Conservation (phyloP, 2,113 vertebrate genomes). For the Rhodinocichla rosea region DNA sequence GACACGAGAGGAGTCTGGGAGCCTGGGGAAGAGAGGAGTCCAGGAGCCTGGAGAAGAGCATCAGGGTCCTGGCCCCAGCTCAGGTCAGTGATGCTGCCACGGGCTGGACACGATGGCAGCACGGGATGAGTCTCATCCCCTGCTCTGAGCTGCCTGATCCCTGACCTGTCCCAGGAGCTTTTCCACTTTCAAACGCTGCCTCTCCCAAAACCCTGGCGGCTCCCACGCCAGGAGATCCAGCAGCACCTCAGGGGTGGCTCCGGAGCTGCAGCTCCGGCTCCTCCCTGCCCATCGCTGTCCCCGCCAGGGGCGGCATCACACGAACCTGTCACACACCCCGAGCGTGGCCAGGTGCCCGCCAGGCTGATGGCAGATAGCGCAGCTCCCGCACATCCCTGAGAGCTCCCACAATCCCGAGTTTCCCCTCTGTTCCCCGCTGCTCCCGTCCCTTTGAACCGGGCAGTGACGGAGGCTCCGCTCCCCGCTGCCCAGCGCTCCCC, state of each 20-base stretch:
- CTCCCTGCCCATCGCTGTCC: background rate
- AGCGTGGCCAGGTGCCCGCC: background rate
- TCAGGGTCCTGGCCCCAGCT: background rate
- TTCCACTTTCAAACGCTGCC: background rate
- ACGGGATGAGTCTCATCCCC: background rate
- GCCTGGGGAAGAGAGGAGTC: too few relatives aligned
- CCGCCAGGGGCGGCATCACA: background rate
- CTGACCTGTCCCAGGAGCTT: background rate
- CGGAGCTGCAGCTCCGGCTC: background rate
- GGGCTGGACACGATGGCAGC: fast-evolving
- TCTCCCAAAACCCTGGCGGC: fast-evolving
- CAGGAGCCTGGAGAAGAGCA: background rate
- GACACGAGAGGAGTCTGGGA: too few relatives aligned
- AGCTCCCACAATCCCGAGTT: too few relatives aligned
- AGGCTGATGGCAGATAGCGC: background rate
- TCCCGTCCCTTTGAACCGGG: slow-evolving; percentile 32
- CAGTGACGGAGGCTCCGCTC: background rate
- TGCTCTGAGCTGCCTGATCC: background rate
- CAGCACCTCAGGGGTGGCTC: background rate
- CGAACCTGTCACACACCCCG: background rate
- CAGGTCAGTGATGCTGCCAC: fast-evolving
- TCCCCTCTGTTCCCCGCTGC: background rate
- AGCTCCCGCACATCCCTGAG: too few relatives aligned
- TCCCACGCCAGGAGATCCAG: background rate
- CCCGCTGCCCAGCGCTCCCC: slow-evolving; percentile 4